phyloP scores from a whole-genome alignment of 2,888 invertebrate genomes.

The Diarsia mendica region DNA sequence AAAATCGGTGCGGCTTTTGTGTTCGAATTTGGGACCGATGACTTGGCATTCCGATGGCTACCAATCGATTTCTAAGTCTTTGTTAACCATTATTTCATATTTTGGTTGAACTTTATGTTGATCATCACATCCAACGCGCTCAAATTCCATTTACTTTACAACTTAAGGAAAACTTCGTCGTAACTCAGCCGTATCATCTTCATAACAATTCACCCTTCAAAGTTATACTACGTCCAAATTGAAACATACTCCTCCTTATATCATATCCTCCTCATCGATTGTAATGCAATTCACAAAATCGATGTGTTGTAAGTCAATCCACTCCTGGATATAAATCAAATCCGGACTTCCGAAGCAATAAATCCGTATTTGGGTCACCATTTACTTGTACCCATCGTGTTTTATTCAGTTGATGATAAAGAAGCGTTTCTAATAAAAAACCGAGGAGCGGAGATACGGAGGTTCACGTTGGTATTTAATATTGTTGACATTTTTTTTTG shows the following conservation, averaged over 20 bases:
- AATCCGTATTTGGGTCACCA: constrained; percentile 69
- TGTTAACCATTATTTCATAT: background rate
- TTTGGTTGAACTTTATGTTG: background rate
- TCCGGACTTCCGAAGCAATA: constrained; percentile 60
- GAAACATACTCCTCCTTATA: constrained; percentile 40
- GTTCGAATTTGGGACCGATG: too few relatives aligned
- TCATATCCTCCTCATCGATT: constrained; percentile 53
- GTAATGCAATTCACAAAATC: constrained; percentile 62
- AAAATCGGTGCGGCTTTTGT: too few relatives aligned
- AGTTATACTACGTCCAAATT: constrained; percentile 33
- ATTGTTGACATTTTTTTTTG: constrained; percentile 56
- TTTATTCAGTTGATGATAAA: constrained; percentile 67
- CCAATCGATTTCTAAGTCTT: background rate
- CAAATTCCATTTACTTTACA: constrained; percentile 24
- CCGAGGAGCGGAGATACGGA: constrained; percentile 42
- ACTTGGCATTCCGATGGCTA: background rate
- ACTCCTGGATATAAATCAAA: constrained; percentile 66
- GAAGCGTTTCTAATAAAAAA: constrained; percentile 64
- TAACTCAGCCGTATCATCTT: constrained; percentile 12
- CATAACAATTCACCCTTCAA: constrained; percentile 29
- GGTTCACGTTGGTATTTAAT: constrained; percentile 64
- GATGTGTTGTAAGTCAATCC: constrained; percentile 64
- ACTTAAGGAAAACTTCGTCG: constrained; percentile 18
- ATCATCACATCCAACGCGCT: background rate
- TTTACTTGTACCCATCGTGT: constrained; percentile 62